These are phyloP conservation scores for Fistularia tabacaria DNA, from an alignment of 2,797 vertebrate genomes.

Conservation along the genomic window DNA sequence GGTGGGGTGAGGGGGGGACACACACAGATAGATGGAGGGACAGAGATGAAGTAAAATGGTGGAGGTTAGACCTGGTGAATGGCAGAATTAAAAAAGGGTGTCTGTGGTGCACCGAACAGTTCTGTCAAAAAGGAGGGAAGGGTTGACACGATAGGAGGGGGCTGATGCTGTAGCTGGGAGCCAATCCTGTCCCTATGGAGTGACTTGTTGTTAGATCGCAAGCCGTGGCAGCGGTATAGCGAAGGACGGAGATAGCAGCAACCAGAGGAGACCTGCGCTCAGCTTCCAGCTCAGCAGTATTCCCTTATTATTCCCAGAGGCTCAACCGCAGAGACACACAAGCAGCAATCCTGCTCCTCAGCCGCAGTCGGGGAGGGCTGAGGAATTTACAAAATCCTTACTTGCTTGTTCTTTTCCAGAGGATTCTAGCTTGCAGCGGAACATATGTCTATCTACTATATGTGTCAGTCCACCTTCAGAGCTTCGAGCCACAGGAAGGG, in stretches of 20 bases:
- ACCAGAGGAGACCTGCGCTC: constrained; percentile 60
- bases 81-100: constrained; percentile 49
- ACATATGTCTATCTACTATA: constrained; percentile 43
- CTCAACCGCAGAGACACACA: constrained; percentile 52
- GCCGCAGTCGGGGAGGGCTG: constrained; percentile 26
- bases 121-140: constrained; percentile 44
- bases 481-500: constrained; percentile 22
- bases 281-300: constrained; percentile 69
- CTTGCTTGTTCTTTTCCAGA: constrained; percentile 37
- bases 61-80: constrained; percentile 80
- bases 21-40: constrained; percentile 72
- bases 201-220: constrained; percentile 27
- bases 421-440: constrained; percentile 34
- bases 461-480: constrained; percentile 43
- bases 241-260: constrained; percentile 34
- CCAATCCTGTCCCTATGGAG: constrained; percentile 56
- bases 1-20: constrained; percentile 49
- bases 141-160: constrained; percentile 49
- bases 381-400: constrained; percentile 28
- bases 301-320: constrained; percentile 62
- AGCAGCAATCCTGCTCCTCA: constrained; percentile 58
- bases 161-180: constrained; percentile 51
- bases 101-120: constrained; percentile 37
- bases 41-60: constrained; percentile 78
- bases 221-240: constrained; percentile 22